Base-by-base conservation (phyloP, 2,797 vertebrate species). In the Myripristis jacobus region DNA sequence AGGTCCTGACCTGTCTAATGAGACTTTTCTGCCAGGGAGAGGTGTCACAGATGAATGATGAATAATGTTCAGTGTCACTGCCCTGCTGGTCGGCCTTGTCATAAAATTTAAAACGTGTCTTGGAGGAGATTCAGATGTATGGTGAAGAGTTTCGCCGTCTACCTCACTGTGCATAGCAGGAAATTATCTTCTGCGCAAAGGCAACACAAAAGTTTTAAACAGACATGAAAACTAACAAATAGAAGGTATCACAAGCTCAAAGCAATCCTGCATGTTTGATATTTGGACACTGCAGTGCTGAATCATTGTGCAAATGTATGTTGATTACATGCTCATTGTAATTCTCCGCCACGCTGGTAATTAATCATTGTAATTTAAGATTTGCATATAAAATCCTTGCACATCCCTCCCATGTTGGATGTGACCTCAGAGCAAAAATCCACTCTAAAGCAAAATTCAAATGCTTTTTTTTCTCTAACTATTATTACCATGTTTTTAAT, bases 1-100 rank as follows among this genome's bases (percentile, higher is more conserved):
- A 91, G 82, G 90, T 86, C 87, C 78, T 75, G 86, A 86, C 91
- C 86, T 80, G 84, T 85, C 86, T 89, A 77, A 90, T 79, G 78
- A 88, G 82, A 86, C 80, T 77, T 70, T 76, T 72, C 79, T 81
- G 77, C 79, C 84, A 47, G 24, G 31, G 69, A 86, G 65, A 86
- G 60, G 64, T 87, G 80, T 79, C 77, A 61, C 64, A 64, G 72
- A 63, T 79, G 73, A 89, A 84, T 75, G 76, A 87, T 83, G 85
- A 85, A 81, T 81, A 79, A 79, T 69, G 72, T 56, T 82, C 71
- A 43, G 55, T 76, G 73, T 77, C 75, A 67, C 53, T 53, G 65
- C 53, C 68, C 73, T 70, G 57, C 85, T 80, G 59, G 66, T 79
- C 38, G 54, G 62, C 69, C 76, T 83, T 75, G 78, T 79, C 77